Conservation (phyloP, 2,113 vertebrate species). For the Oreochromis aureus region DNA sequence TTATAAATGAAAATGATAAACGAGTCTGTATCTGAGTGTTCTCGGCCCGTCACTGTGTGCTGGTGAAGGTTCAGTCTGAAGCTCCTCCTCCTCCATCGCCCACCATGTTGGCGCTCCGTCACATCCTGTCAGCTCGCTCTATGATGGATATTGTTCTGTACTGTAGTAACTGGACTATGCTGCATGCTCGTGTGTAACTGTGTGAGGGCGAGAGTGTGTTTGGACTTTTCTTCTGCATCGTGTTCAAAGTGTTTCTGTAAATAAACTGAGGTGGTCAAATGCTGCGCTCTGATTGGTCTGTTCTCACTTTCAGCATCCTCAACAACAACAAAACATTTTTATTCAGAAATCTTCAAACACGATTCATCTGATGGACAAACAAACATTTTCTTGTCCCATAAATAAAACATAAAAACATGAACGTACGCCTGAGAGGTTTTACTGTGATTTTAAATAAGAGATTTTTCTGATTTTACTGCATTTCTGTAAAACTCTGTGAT, state of each 20-base stretch:
- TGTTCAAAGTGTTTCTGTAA: conserved; percentile 58
- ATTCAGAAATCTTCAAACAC: background rate
- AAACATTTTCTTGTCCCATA: background rate
- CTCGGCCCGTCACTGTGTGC: background rate
- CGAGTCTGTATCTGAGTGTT: background rate
- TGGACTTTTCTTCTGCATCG: conserved; percentile 33
- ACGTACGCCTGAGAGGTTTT: no score
- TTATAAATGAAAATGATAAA: fast-evolving
- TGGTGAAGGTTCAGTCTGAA: background rate
- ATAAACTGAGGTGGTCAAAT: conserved; percentile 50
- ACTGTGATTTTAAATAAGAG: background rate
- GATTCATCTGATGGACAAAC: background rate
- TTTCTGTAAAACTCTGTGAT: background rate
- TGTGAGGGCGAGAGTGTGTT: background rate
- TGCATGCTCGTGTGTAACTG: conserved; percentile 54
- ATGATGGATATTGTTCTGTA: conserved; percentile 40
- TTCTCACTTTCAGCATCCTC: background rate
- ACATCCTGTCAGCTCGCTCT: conserved; percentile 12
- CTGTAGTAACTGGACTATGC: conserved; percentile 26
- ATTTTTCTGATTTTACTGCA: background rate
- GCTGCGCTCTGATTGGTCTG: conserved; percentile 8
- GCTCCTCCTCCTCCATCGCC: background rate
- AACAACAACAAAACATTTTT: background rate
- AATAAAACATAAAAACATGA: background rate
- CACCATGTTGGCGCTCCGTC: background rate